Conservation (phyloP, 2,113 vertebrate genomes). For the Macaca mulatta region DNA sequence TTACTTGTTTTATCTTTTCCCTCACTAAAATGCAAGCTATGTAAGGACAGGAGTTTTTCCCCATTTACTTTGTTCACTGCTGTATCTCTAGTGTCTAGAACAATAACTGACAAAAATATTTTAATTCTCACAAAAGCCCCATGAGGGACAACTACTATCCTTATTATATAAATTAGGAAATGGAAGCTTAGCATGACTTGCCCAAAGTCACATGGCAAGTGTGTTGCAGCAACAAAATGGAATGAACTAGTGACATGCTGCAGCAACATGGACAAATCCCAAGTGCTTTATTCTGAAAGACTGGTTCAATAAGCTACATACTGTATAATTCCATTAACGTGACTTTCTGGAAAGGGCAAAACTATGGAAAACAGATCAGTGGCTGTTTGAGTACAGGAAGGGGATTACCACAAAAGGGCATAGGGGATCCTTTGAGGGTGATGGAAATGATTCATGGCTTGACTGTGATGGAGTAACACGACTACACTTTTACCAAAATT, state of each 20-base stretch:
- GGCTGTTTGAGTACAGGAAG: not conserved
- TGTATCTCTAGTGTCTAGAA: not conserved
- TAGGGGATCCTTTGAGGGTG: not conserved
- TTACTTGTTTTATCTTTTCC: not conserved
- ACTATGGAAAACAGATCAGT: not conserved
- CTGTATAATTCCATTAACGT: not conserved
- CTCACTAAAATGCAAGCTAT: not conserved
- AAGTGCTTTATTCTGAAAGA: not conserved
- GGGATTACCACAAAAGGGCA: not conserved
- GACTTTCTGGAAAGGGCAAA: not conserved
- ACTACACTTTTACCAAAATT: not conserved
- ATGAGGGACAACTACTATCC: not conserved
- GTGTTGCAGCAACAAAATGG: not conserved
- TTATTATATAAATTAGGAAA: not conserved
- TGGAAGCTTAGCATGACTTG: not conserved
- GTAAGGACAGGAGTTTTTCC: not conserved
- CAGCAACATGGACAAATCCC: not conserved
- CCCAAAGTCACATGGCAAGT: not conserved
- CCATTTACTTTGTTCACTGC: not conserved
- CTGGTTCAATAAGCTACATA: not conserved
- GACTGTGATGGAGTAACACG: not conserved
- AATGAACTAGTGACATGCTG: not conserved
- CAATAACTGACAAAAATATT: not conserved
- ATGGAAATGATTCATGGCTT: not conserved
- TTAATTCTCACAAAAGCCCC: not conserved